Percentiles rank a stretch among this genome's conserved stretches.
phyloP scores from a whole-genome alignment of 2,888 invertebrate species.

The Cartodere bifasciata region DNA sequence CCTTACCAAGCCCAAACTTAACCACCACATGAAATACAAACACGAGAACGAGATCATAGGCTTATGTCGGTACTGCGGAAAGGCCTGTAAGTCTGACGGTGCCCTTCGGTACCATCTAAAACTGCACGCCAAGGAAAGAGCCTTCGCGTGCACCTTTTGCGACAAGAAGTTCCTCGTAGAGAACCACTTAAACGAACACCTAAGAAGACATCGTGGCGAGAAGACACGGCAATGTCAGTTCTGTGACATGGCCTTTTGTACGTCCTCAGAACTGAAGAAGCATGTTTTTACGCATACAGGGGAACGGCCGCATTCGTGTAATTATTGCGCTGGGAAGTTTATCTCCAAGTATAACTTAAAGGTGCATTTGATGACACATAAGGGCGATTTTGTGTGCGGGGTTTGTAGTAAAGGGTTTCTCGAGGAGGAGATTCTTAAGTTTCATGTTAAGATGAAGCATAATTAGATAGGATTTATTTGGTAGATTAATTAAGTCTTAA shows the following conservation, averaged over 20 bases:
- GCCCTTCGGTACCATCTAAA: slow-evolving; percentile 10
- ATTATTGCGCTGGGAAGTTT: slow-evolving; percentile 9
- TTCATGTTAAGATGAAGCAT: slow-evolving; percentile 8
- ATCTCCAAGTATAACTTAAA: slow-evolving; percentile 6
- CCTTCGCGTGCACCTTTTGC: slow-evolving; percentile 12
- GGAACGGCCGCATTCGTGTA: slow-evolving; percentile 8
- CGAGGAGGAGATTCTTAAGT: slow-evolving; percentile 5
- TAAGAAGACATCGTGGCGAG: slow-evolving; percentile 12
- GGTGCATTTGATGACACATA: slow-evolving; percentile 11
- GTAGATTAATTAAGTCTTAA: no score
- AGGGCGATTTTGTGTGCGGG: slow-evolving; percentile 7
- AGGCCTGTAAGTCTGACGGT: slow-evolving; percentile 7
- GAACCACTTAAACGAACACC: slow-evolving; percentile 11
- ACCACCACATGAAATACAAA: no score
- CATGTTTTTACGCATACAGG: slow-evolving; percentile 12
- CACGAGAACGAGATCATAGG: no score
- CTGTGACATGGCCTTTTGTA: slow-evolving; percentile 12
- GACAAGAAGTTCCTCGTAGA: slow-evolving; percentile 10
- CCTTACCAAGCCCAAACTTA: no score
- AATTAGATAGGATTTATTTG: no score
- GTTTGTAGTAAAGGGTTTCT: slow-evolving; percentile 6
- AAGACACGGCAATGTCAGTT: slow-evolving; percentile 9
- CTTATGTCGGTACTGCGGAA: slow-evolving; percentile 9
- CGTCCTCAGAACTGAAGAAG: slow-evolving; percentile 8
- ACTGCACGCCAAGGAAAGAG: slow-evolving; percentile 8